Percentiles rank a stretch among this genome's conserved stretches.
These are phyloP conservation scores for Uria lomvia DNA, from an alignment of 2,113 vertebrate species.

Conservation along the genomic window DNA sequence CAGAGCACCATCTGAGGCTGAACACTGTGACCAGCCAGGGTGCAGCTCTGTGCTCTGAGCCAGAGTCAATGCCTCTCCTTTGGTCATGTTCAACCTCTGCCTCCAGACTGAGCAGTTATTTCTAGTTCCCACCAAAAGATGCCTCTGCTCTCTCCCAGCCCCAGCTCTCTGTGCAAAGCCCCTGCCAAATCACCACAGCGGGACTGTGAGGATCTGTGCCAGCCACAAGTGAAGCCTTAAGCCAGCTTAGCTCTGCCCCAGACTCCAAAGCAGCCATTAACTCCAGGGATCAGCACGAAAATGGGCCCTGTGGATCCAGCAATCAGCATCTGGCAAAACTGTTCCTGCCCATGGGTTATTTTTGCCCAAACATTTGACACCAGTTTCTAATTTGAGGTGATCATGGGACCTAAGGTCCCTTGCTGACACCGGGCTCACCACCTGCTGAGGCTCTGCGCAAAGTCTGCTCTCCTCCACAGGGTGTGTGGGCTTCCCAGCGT, in stretches of 20 bases:
- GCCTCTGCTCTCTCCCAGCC: neutral
- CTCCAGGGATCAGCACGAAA: neutral
- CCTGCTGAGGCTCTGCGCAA: neutral
- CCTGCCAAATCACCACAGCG: accelerated
- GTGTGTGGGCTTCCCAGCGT: accelerated
- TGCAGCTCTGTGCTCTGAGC: neutral
- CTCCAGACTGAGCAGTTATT: neutral
- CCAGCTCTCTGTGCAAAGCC: neutral
- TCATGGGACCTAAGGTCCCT: neutral
- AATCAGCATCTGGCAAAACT: neutral
- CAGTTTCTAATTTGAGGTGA: conserved; percentile 57
- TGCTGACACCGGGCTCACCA: neutral
- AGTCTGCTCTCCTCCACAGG: neutral
- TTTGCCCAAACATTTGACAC: conserved; percentile 83
- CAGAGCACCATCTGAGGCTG: neutral
- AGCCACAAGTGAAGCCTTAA: neutral
- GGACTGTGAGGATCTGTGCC: neutral
- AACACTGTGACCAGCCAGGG: neutral
- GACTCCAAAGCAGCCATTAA: neutral
- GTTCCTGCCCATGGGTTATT: conserved; percentile 63
- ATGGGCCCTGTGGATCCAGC: neutral
- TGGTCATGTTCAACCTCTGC: neutral
- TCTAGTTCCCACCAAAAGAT: neutral
- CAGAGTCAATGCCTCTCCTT: neutral
- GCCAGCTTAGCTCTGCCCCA: neutral